Percentiles rank a stretch among this genome's conserved stretches.
These are phyloP conservation scores for Drosophila helvetica DNA, from an alignment of 2,888 invertebrate species.

Conservation along the genomic window DNA sequence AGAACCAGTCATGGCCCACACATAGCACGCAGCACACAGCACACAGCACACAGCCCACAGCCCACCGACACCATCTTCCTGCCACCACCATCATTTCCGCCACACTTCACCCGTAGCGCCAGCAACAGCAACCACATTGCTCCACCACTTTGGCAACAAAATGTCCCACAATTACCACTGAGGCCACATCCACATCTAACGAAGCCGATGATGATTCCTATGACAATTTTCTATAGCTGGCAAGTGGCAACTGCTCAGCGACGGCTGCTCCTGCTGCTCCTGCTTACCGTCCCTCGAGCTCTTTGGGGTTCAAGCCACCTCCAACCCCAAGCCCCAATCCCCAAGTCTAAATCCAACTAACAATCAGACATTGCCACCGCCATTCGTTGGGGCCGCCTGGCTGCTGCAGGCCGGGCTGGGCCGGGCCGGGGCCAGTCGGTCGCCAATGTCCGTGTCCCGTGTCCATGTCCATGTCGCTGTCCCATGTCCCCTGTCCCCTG, in stretches of 20 bases:
- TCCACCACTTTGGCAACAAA: slow-evolving; percentile 78
- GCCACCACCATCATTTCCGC: slow-evolving; percentile 38
- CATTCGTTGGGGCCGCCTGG: slow-evolving; percentile 52
- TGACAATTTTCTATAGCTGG: slow-evolving; percentile 81
- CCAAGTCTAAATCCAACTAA: slow-evolving; percentile 66
- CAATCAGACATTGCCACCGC: slow-evolving; percentile 77
- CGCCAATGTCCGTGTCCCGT: slow-evolving; percentile 60
- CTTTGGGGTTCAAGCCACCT: slow-evolving; percentile 8
- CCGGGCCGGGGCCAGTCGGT: slow-evolving; percentile 43
- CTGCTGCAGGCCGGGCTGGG: slow-evolving; percentile 18
- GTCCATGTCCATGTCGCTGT: slow-evolving; percentile 15
- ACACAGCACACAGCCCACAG: slow-evolving; percentile 22
- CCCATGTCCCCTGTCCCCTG: slow-evolving; percentile 42
- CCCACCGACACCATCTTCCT: slow-evolving; percentile 16
- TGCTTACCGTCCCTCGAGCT: slow-evolving; percentile 9
- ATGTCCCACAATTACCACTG: slow-evolving; percentile 83
- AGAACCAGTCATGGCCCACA: slow-evolving; percentile 64
- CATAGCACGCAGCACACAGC: background rate
- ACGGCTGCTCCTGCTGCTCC: slow-evolving; percentile 2
- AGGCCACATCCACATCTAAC: slow-evolving; percentile 82
- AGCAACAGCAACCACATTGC: slow-evolving; percentile 26
- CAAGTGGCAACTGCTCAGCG: slow-evolving; percentile 65
- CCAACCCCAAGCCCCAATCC: slow-evolving; percentile 13
- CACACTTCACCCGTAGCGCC: slow-evolving; percentile 31
- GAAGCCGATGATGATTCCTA: slow-evolving; percentile 83